phyloP scores from a whole-genome alignment of 1,140 invertebrate species.

The Drosophila sechellia region DNA sequence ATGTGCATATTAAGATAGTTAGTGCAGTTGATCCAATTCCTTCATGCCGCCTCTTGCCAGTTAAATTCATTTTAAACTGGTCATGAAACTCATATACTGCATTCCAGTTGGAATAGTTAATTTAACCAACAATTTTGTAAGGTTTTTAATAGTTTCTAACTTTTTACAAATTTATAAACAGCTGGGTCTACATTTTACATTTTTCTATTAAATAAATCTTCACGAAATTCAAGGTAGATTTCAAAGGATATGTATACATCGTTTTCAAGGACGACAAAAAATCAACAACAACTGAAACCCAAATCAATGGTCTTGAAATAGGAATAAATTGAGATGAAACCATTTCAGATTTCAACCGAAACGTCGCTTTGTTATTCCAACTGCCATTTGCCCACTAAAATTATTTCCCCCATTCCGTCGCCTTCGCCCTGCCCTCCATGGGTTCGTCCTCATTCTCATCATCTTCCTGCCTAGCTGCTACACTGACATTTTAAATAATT shows the following conservation, averaged over 20 bases:
- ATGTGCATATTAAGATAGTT: conserved; percentile 77
- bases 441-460: conserved; percentile 46
- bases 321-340: conserved; percentile 18
- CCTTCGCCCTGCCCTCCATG: background rate
- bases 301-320: conserved; percentile 34
- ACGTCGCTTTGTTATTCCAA: conserved; percentile 37
- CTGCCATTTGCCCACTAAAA: conserved; percentile 34
- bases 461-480: conserved; percentile 71
- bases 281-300: background rate
- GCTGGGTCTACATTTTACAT: too few species aligned
- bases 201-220: background rate
- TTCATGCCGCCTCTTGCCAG: background rate
- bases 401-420: conserved; percentile 4
- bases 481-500: conserved; percentile 82
- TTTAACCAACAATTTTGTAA: background rate
- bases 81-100: conserved; percentile 44
- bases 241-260: too few species aligned
- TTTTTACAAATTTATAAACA: background rate
- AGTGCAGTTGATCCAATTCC: conserved; percentile 30
- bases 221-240: too few species aligned
- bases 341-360: conserved; percentile 35
- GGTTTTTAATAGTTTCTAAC: background rate
- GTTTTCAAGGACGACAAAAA: background rate
- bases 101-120: background rate
- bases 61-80: conserved; percentile 60